Conservation (phyloP, 2,113 vertebrate genomes). For the Dendrocopos noguchii region DNA sequence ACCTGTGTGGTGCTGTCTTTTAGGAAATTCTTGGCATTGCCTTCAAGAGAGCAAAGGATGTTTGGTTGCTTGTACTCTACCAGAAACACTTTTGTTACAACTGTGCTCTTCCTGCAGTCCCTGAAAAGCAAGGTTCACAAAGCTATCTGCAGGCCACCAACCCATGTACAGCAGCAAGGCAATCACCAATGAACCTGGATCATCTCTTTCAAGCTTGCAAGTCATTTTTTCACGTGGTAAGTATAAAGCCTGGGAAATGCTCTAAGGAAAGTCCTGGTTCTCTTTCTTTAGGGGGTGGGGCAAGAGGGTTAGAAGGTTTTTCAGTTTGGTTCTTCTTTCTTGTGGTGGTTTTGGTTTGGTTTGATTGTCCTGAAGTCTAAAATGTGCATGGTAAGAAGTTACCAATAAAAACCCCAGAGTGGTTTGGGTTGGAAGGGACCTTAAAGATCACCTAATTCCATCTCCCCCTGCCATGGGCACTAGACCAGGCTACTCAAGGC, state of each 20-base stretch:
- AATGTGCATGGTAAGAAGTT: neutral
- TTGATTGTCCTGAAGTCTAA: neutral
- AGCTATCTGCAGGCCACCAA: neutral
- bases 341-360: no score
- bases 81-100: slow-evolving; percentile 90
- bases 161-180: neutral
- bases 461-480: no score
- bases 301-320: neutral
- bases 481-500: no score
- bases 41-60: slow-evolving; percentile 44
- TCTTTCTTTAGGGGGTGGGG: neutral
- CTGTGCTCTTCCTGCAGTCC: slow-evolving; percentile 86
- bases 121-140: slow-evolving; percentile 72
- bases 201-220: neutral
- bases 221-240: neutral
- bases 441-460: no score
- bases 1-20: slow-evolving; percentile 59
- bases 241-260: neutral
- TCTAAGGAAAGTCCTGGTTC: neutral
- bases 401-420: neutral
- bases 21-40: slow-evolving; percentile 60
- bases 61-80: slow-evolving; percentile 75
- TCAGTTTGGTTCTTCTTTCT: neutral
- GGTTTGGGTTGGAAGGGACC: no score
- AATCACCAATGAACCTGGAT: neutral